Conservation (phyloP, 1,140 invertebrate genomes). For the Thrips palmi region DNA sequence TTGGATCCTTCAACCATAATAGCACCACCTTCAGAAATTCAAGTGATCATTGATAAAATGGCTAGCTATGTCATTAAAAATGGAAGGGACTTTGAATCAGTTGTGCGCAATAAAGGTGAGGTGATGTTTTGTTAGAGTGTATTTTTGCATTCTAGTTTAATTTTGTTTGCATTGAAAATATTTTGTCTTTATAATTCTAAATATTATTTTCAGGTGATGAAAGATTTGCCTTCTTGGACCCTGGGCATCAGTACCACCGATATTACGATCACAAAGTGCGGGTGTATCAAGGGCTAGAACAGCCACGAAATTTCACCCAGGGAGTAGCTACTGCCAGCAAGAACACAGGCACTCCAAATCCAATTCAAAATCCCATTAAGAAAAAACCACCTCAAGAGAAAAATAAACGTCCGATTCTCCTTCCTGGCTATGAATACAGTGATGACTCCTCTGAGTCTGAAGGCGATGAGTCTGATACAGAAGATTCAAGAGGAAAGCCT, state of each 20-base stretch:
- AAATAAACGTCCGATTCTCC: too few relatives aligned
- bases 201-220: constrained; percentile 33
- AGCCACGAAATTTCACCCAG: constrained; percentile 21
- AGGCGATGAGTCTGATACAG: too few relatives aligned
- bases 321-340: too few relatives aligned
- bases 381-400: too few relatives aligned
- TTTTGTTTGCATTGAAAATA: constrained; percentile 1
- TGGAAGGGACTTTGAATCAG: constrained; percentile 77
- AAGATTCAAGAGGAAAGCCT: too few relatives aligned
- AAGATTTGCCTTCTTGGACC: constrained; percentile 62
- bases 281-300: constrained; percentile 24
- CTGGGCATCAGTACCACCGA: constrained; percentile 47
- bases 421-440: too few relatives aligned
- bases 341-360: too few relatives aligned
- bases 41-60: constrained; percentile 88
- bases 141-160: constrained; percentile 9
- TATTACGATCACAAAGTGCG: constrained; percentile 50
- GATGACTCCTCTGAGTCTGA: too few relatives aligned
- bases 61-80: constrained; percentile 88
- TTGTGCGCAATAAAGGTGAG: constrained; percentile 61
- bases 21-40: constrained; percentile 52
- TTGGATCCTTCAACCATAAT: constrained; percentile 1
- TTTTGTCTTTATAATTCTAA: constrained; percentile 10
- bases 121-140: background rate
- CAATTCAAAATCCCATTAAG: too few relatives aligned